Conservation (phyloP, 2,797 vertebrate species). For the Sparus aurata region DNA sequence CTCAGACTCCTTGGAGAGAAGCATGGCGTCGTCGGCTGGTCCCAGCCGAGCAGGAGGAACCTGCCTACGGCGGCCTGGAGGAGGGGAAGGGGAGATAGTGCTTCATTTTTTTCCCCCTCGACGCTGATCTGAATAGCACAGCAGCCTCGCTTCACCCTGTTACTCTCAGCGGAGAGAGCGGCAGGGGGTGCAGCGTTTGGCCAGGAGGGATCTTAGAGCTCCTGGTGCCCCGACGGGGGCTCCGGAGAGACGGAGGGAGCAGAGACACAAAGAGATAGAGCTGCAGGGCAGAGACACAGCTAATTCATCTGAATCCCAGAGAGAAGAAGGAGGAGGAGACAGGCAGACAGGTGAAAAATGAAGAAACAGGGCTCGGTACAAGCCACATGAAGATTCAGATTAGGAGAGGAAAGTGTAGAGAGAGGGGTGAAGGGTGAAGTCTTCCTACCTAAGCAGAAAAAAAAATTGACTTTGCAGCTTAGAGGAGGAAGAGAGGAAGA, state of each 20-base stretch:
- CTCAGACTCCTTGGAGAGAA: conserved; percentile 72
- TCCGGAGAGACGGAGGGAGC: conserved; percentile 35
- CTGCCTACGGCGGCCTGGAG: conserved; percentile 58
- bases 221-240: conserved; percentile 34
- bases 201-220: conserved; percentile 67
- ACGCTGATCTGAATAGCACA: conserved; percentile 59
- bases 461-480: conserved; percentile 15
- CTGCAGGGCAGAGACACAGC: conserved; percentile 51
- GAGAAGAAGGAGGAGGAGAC: conserved; percentile 17
- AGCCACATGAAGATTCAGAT: conserved; percentile 15
- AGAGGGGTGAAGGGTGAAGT: conserved; percentile 14
- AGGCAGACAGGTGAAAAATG: conserved; percentile 33
- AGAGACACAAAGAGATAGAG: conserved; percentile 59
- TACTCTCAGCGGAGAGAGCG: conserved; percentile 54
- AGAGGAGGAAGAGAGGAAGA: conserved; percentile 9
- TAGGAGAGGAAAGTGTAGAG: background rate
- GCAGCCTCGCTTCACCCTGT: conserved; percentile 41
- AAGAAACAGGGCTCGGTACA: conserved; percentile 1
- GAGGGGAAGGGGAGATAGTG: conserved; percentile 41
- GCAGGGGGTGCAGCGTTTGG: conserved; percentile 63
- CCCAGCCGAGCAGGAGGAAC: conserved; percentile 46
- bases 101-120: conserved; percentile 51
- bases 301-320: conserved; percentile 46
- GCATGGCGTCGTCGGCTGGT: conserved; percentile 54
- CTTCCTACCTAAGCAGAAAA: conserved; percentile 9